Evolutionary conservation across 2,888 invertebrate species (phyloP).

Genomic region (Polymixis lichenea): DNA sequence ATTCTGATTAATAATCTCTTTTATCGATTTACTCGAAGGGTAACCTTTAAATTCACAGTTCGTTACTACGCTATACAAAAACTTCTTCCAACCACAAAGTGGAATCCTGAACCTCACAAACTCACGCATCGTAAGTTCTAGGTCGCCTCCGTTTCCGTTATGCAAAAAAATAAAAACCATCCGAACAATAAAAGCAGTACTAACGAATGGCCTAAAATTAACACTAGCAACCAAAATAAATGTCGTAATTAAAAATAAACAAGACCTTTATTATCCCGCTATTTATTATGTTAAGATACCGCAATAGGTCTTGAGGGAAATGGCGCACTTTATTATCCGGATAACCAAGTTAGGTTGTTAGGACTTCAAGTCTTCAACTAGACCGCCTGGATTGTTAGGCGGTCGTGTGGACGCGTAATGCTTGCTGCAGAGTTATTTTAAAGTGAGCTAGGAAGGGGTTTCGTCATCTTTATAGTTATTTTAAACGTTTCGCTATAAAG

Average conservation of each 20-base stretch:
- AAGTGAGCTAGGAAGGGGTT: background rate
- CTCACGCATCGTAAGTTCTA: background rate
- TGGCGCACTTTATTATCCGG: slow-evolving; percentile 47
- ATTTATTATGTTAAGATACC: slow-evolving; percentile 50
- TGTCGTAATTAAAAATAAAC: slow-evolving; percentile 50
- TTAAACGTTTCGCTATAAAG: background rate
- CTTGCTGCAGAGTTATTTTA: background rate
- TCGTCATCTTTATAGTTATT: background rate
- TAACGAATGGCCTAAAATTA: slow-evolving; percentile 33
- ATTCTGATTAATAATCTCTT: no score
- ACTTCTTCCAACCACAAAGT: background rate
- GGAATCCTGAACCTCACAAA: background rate
- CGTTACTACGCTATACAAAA: background rate
- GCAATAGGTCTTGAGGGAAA: slow-evolving; percentile 45
- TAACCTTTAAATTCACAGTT: background rate
- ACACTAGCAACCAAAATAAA: slow-evolving; percentile 23
- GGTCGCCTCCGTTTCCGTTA: background rate
- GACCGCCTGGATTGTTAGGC: background rate
- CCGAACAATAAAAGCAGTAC: slow-evolving; percentile 1
- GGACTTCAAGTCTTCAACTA: slow-evolving; percentile 17
- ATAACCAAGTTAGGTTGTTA: slow-evolving; percentile 38
- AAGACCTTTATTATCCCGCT: slow-evolving; percentile 35
- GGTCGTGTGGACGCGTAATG: slow-evolving; percentile 2
- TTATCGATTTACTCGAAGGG: background rate
- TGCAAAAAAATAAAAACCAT: slow-evolving; percentile 4